Evolutionary conservation across 2,113 vertebrate genomes (phyloP), one percentile per base, ranked within the genome.

Genomic region (Odocoileus hemionus): DNA sequence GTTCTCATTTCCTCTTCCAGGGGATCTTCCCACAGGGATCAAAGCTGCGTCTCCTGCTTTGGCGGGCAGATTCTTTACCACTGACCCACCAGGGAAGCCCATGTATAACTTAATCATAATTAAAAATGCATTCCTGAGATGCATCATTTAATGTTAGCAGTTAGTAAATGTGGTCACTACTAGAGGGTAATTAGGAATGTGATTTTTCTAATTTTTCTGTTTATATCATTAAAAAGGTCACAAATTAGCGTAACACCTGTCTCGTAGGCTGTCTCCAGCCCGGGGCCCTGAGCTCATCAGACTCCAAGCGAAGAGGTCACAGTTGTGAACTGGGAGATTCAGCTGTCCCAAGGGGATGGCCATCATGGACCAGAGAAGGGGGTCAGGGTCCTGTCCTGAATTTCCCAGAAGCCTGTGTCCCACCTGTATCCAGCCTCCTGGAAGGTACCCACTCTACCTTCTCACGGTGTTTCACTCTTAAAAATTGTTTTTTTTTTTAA

Each of bases 321-420:
- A 36, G 50, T 15, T 15, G 33, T 55, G 58, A 43, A 84, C 45
- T 52, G 7, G 25, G 25, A 21, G 84, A 10, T 3, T 21, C 25
- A 6, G 83, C 43, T 55, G 85, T 23, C 74, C 47, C 4, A 0
- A 1, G 11, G 39, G 30, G 28, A 21, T 6, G 15, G 36, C 58
- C 1, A 0, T 15, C 5, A 0, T 0, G 45, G 26, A 36, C n/a
- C 23, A 0, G 43, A 58, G 61, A 6, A 80, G 33, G n/a, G 52
- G 39, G 10, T 60, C 80, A 52, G 64, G 28, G 64, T 16, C 58
- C 45, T 19, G n/a, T n/a, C 54, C 43, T 43, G 28, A 54, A 17
- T 50, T 33, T 9, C 43, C 39, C 17, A 13, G 61, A 16, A 54
- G 67, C 57, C n/a, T 1, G 5, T 17, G 70, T 7, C 76, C 43